A percentile compares a stretch with the other conserved stretches of the same genome.
These are phyloP conservation scores for Microctonus brassicae DNA, from an alignment of 2,888 invertebrate genomes.

Conservation along the genomic window DNA sequence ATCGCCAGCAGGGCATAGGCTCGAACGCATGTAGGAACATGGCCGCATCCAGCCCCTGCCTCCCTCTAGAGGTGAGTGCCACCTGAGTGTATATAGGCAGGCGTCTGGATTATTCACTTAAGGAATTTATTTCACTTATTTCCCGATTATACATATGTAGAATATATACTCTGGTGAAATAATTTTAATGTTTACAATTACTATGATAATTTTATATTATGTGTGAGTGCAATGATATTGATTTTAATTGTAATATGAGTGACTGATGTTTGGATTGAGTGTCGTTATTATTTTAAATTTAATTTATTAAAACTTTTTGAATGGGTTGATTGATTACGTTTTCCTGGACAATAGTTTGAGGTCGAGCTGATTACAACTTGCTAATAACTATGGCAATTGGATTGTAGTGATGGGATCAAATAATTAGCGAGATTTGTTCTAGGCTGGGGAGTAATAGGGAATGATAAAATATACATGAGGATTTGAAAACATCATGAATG, in stretches of 20 bases:
- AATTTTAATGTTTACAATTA: not conserved
- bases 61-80: slow-evolving; percentile 69
- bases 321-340: too few species aligned
- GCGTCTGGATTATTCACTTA: slow-evolving; percentile 25
- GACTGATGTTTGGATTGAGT: not conserved
- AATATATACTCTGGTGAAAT: too few species aligned
- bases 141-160: too few species aligned
- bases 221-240: not conserved
- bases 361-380: not conserved
- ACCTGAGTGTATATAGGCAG: slow-evolving; percentile 39
- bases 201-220: not conserved
- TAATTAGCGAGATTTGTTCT: not conserved
- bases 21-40: slow-evolving; percentile 70
- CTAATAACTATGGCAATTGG: not conserved
- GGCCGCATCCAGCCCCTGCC: slow-evolving; percentile 70
- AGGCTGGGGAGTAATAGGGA: not conserved
- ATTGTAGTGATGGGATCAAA: not conserved
- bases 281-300: not conserved
- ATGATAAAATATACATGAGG: not conserved
- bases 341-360: not conserved
- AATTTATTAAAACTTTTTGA: not conserved
- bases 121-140: not conserved
- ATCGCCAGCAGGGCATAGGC: slow-evolving; percentile 68
- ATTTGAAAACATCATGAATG: not conserved
- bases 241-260: not conserved